Evolutionary conservation across 2,113 vertebrate genomes (phyloP), one percentile per base, ranked within the genome.

Genomic region (Ciconia boyciana): DNA sequence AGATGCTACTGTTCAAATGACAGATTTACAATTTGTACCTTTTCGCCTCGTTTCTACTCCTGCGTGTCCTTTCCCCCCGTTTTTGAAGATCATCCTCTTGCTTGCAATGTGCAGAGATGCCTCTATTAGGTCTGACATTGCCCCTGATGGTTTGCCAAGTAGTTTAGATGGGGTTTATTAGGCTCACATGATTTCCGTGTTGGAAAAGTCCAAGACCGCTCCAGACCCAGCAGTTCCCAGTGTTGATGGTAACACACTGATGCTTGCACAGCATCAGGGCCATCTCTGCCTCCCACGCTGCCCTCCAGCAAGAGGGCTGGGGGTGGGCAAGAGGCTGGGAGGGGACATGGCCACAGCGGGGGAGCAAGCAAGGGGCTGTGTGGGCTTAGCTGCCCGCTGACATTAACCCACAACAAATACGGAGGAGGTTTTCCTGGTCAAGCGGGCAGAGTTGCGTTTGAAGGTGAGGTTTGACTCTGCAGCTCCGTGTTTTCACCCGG

Each of bases 121-220:
- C 69, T 34, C 64, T 15, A 10, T 15, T 13, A 48, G 29, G 24
- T 34, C 41, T 48, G 55, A 41, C 11, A 6, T 7, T 29, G 29
- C 18, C 41, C 18, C 41, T 7, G 8, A 43, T 10, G 20, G 16
- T 19, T 4, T 62, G 9, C 21, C 8, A 12, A 14, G 29, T 10
- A 19, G 29, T n/a, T 79, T 39, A 60, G 26, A 6, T 16, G 16
- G 48, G 29, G 6, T 9, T 57, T 49, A 22, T 44, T 14, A 46
- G 18, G 21, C 6, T 64, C 3, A 6, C 10, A 7, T 29, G 6
- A 41, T 49, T 74, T 58, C 49, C 1, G 0, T 6, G 13, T 7
- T 19, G 28, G 43, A 51, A 39, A 68, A 54, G 15, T 16, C 68
- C 51, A 52, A 83, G 29, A 2, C 3, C 9, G 54, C 39, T 26